phyloP scores from a whole-genome alignment of 2,888 invertebrate species.

The Euproctis similis region DNA sequence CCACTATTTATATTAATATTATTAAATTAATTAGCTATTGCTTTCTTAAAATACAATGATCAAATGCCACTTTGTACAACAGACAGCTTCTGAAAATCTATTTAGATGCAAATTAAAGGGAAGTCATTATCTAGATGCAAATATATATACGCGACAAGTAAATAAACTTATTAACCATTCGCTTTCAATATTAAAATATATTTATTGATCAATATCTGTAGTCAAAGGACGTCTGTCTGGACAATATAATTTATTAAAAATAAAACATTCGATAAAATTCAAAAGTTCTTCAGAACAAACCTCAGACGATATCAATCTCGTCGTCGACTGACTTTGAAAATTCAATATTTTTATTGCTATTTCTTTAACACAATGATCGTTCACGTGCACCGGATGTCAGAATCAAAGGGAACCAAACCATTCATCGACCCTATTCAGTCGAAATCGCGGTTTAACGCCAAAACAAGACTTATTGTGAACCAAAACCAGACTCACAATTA shows the following conservation, averaged over 20 bases:
- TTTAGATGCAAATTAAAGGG: too few species aligned
- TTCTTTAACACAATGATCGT: slow-evolving; percentile 36
- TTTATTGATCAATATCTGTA: slow-evolving; percentile 7
- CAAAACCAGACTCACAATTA: slow-evolving; percentile 21
- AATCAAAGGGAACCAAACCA: slow-evolving; percentile 54
- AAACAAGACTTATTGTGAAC: slow-evolving; percentile 52
- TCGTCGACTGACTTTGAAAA: slow-evolving; percentile 21
- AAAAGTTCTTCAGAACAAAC: slow-evolving; percentile 18
- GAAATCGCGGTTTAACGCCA: slow-evolving; percentile 55
- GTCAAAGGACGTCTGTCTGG: too few species aligned
- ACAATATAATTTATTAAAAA: slow-evolving; percentile 8
- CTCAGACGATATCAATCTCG: slow-evolving; percentile 25
- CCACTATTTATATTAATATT: too few species aligned
- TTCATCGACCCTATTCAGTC: slow-evolving; percentile 48
- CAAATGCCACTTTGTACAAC: too few species aligned
- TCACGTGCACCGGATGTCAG: slow-evolving; percentile 67
- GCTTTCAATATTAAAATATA: slow-evolving; percentile 2
- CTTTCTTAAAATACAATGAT: too few species aligned
- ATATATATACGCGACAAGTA: too few species aligned
- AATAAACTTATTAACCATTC: too few species aligned
- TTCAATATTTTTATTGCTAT: slow-evolving; percentile 45
- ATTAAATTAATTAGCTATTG: too few species aligned
- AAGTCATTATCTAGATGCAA: too few species aligned
- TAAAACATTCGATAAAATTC: slow-evolving; percentile 7
- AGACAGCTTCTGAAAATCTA: too few species aligned